These are phyloP conservation scores for Drosophila putrida DNA, from an alignment of 2,888 invertebrate species.

Conservation along the genomic window DNA sequence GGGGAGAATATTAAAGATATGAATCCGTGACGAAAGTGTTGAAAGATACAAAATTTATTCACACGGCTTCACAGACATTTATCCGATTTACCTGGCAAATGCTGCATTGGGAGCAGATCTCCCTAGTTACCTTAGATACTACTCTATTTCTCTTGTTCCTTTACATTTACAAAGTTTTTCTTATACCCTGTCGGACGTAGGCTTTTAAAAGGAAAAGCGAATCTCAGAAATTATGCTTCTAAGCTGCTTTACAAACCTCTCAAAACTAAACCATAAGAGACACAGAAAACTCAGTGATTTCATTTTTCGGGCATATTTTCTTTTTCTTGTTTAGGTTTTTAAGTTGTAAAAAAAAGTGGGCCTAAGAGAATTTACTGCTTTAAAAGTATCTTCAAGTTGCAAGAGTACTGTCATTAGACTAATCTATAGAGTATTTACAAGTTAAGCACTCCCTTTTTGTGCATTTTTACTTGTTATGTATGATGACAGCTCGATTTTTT, in stretches of 20 bases:
- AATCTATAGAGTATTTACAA: not conserved
- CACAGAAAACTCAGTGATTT: too few species aligned
- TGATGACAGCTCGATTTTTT: conserved; percentile 70
- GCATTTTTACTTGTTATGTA: conserved; percentile 44
- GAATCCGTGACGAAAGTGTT: conserved; percentile 31
- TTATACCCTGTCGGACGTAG: not conserved
- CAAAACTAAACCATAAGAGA: too few species aligned
- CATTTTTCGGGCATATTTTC: not conserved
- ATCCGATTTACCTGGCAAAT: conserved; percentile 44
- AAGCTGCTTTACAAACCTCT: too few species aligned
- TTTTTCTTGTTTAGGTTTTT: not conserved
- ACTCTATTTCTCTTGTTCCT: not conserved
- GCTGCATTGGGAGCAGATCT: conserved; percentile 14
- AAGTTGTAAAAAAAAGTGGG: too few species aligned
- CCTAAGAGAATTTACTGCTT: too few species aligned
- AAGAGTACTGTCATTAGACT: too few species aligned
- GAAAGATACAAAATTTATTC: conserved; percentile 40
- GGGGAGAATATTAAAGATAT: conserved; percentile 7
- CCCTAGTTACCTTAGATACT: not conserved
- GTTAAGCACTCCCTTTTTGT: not conserved
- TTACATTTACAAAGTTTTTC: not conserved
- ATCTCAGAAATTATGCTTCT: too few species aligned
- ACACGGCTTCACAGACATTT: conserved; percentile 28
- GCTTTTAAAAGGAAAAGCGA: too few species aligned
- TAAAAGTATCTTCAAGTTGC: too few species aligned